Evolutionary conservation across 2,888 invertebrate genomes (phyloP).

Genomic region (Globia sparganii): DNA sequence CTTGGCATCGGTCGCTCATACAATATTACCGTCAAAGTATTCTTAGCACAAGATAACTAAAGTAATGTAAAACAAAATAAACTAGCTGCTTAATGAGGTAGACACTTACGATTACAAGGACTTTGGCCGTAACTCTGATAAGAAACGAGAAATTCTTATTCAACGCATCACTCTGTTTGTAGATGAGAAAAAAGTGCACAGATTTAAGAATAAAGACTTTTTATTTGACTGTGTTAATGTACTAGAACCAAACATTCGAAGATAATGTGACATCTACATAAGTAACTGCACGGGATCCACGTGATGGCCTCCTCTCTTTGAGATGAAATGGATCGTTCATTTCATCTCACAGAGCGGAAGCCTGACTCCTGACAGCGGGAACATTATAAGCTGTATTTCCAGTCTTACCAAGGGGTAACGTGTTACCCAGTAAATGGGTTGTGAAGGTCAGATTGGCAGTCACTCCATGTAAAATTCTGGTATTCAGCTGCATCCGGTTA

Average conservation of each 20-base stretch:
- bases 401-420: background rate
- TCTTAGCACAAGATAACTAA: constrained; percentile 33
- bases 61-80: constrained; percentile 21
- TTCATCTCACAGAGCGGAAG: background rate
- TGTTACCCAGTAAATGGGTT: background rate
- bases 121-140: constrained; percentile 48
- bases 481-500: background rate
- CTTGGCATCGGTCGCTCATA: background rate
- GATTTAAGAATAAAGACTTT: background rate
- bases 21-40: background rate
- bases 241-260: background rate
- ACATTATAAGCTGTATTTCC: background rate
- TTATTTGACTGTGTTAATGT: background rate
- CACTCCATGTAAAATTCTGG: background rate
- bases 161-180: constrained; percentile 34
- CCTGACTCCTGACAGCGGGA: too few species aligned
- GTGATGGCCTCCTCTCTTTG: background rate
- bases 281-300: too few species aligned
- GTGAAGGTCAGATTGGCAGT: too few species aligned
- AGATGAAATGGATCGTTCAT: too few species aligned
- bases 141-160: constrained; percentile 45
- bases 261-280: background rate
- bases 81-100: constrained; percentile 22
- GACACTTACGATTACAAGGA: constrained; percentile 38
- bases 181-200: constrained; percentile 5